A percentile compares a stretch with the other conserved stretches of the same genome.
Evolutionary conservation across 2,888 invertebrate species (phyloP).

Genomic region (Dione vanillae): DNA sequence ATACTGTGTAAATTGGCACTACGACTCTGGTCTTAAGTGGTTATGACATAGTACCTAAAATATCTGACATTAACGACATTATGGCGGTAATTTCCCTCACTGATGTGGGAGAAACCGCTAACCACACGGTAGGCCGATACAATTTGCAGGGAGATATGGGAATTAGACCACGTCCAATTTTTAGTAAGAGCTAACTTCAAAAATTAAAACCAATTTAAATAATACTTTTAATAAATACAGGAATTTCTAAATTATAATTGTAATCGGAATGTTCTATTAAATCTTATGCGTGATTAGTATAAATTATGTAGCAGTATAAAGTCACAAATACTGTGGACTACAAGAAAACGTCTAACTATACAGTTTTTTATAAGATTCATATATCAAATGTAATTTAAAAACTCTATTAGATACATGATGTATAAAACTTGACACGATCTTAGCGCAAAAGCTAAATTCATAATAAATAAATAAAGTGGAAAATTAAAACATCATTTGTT

Average conservation of each 20-base stretch:
- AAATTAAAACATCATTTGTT: conserved; percentile 1
- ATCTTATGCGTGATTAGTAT: too few relatives aligned
- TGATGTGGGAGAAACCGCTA: conserved; percentile 20
- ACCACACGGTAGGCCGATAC: conserved; percentile 4
- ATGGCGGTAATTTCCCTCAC: conserved; percentile 3
- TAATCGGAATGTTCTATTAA: too few relatives aligned
- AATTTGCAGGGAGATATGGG: background rate
- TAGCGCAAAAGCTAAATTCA: background rate
- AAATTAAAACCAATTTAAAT: too few relatives aligned
- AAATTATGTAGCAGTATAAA: too few relatives aligned
- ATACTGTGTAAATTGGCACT: background rate
- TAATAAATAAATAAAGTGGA: background rate
- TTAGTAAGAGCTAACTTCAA: background rate
- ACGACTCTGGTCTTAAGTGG: background rate
- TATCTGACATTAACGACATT: conserved; percentile 17
- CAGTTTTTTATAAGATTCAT: too few relatives aligned
- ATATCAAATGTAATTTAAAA: too few relatives aligned
- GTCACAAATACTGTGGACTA: too few relatives aligned
- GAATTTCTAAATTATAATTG: too few relatives aligned
- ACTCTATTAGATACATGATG: background rate
- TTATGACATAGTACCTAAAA: background rate
- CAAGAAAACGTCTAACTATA: too few relatives aligned
- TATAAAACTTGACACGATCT: background rate
- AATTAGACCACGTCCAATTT: background rate
- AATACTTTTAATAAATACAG: too few relatives aligned